phyloP scores from a whole-genome alignment of 2,797 vertebrate genomes.

The Echeneis naucrates region DNA sequence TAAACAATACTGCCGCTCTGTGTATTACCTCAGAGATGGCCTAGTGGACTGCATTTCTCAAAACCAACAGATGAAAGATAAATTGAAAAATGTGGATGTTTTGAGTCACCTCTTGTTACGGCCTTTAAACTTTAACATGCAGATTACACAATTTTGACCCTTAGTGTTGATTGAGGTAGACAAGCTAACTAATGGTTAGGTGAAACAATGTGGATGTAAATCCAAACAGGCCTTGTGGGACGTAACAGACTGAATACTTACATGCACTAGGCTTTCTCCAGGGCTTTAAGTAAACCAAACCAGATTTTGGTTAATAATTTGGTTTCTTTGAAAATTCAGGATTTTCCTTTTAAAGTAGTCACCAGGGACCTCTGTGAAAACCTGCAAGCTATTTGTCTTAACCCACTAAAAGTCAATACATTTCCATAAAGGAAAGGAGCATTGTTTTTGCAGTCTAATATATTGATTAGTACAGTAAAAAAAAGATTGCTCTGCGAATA shows the following conservation, averaged over 20 bases:
- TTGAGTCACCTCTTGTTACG: conserved; percentile 48
- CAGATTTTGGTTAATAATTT: conserved; percentile 11
- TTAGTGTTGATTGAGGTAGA: conserved; percentile 38
- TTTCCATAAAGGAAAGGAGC: conserved; percentile 36
- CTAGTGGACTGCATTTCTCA: conserved; percentile 78
- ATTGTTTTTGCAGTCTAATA: conserved; percentile 54
- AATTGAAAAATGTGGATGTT: conserved; percentile 61
- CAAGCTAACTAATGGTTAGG: conserved; percentile 39
- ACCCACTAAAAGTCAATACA: conserved; percentile 54
- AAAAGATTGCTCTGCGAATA: conserved; percentile 21
- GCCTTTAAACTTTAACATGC: conserved; percentile 66
- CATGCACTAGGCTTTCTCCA: background rate
- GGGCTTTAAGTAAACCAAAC: background rate
- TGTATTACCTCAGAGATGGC: conserved; percentile 68
- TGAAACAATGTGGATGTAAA: conserved; percentile 49
- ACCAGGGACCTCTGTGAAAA: conserved; percentile 38
- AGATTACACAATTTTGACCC: conserved; percentile 50
- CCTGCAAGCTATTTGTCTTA: conserved; percentile 52
- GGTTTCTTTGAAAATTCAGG: conserved; percentile 20
- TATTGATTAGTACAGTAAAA: conserved; percentile 40
- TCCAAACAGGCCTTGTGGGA: conserved; percentile 19
- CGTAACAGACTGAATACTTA: conserved; percentile 6
- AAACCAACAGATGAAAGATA: conserved; percentile 70
- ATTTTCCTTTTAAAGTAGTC: conserved; percentile 22
- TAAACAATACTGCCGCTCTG: conserved; percentile 80